These are phyloP conservation scores for Ichneumon xanthorius DNA, from an alignment of 2,888 invertebrate genomes.

Conservation along the genomic window DNA sequence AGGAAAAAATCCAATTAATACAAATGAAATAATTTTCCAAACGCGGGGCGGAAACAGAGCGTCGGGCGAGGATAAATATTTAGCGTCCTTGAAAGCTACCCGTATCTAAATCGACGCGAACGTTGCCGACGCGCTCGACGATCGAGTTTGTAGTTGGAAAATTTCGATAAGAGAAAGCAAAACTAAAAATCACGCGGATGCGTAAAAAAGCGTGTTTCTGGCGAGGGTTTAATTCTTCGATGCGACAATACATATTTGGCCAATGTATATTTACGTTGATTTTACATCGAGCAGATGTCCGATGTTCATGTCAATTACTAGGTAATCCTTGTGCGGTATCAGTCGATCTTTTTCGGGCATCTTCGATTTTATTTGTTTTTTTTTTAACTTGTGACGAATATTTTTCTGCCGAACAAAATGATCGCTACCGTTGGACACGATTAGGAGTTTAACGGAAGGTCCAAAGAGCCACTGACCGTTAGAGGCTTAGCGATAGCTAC, in stretches of 20 bases:
- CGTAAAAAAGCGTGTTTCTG: too few relatives aligned
- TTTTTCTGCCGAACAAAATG: background rate
- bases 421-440: background rate
- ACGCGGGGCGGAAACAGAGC: background rate
- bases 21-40: background rate
- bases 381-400: background rate
- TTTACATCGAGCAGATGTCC: constrained; percentile 76
- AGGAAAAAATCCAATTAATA: background rate
- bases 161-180: background rate
- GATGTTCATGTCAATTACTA: constrained; percentile 77
- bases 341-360: constrained; percentile 56
- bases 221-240: background rate
- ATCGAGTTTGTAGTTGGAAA: background rate
- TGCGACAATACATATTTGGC: background rate
- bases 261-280: constrained; percentile 70
- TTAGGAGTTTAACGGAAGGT: constrained; percentile 46
- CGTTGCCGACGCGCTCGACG: background rate
- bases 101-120: background rate
- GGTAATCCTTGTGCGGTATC: constrained; percentile 70
- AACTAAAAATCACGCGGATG: background rate
- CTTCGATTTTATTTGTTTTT: background rate
- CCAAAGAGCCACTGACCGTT: constrained; percentile 48
- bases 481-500: constrained; percentile 4
- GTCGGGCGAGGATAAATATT: background rate
- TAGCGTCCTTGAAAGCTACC: background rate